These are phyloP conservation scores for Corydoras sp. DNA, from an alignment of 2,113 vertebrate species.

Conservation along the genomic window DNA sequence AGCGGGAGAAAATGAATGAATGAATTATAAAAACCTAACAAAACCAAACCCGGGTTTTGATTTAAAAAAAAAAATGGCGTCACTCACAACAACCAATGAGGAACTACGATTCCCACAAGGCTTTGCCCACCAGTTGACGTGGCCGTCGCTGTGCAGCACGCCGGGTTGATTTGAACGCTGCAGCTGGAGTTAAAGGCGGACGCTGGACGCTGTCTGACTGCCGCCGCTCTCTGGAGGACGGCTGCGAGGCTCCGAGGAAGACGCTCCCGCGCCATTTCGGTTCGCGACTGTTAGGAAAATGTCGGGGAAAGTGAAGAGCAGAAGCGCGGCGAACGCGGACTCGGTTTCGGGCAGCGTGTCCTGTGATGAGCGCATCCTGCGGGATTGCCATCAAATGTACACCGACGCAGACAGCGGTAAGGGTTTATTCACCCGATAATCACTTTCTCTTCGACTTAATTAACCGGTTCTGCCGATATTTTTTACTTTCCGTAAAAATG, in stretches of 20 bases:
- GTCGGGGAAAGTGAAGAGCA: constrained; percentile 69
- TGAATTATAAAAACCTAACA: too few relatives aligned
- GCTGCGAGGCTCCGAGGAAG: too few relatives aligned
- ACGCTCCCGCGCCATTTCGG: too few relatives aligned
- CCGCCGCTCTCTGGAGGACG: too few relatives aligned
- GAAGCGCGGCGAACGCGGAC: constrained; percentile 67
- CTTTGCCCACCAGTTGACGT: constrained; percentile 38
- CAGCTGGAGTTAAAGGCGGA: too few relatives aligned
- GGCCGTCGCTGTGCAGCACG: constrained; percentile 55
- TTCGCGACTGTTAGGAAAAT: constrained; percentile 42
- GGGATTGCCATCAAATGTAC: constrained; percentile 73
- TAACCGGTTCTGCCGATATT: background rate
- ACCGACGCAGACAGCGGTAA: constrained; percentile 65
- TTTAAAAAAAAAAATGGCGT: background rate
- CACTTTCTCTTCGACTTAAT: background rate
- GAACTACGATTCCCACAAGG: constrained; percentile 57
- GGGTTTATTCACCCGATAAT: too few relatives aligned
- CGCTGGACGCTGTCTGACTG: too few relatives aligned
- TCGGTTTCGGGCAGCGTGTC: constrained; percentile 56
- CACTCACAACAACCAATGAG: background rate
- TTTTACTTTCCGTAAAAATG: too few relatives aligned
- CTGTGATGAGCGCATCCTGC: constrained; percentile 70
- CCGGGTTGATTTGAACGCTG: constrained; percentile 67
- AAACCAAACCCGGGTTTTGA: background rate
- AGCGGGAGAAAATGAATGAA: too few relatives aligned